Conservation (phyloP, 2,888 invertebrate species). For the Tanypteryx hageni region DNA sequence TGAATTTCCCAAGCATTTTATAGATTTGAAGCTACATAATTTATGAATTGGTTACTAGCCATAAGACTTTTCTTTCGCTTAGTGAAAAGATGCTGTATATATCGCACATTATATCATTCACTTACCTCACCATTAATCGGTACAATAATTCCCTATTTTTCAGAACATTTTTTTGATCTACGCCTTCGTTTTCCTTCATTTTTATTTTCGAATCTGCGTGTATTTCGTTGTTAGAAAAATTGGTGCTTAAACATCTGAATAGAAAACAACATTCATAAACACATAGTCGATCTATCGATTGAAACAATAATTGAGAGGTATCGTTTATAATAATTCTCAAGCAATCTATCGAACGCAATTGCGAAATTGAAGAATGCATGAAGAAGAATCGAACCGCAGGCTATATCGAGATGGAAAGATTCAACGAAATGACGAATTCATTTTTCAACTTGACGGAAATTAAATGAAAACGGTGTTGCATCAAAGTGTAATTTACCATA, state of each 20-base stretch:
- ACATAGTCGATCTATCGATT: background rate
- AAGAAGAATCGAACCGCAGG: too few relatives aligned
- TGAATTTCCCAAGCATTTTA: too few relatives aligned
- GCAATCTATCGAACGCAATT: background rate
- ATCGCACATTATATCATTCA: slow-evolving; percentile 57
- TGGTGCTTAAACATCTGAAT: background rate
- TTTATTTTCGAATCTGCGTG: background rate
- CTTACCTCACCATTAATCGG: slow-evolving; percentile 93
- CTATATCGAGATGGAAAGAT: too few relatives aligned
- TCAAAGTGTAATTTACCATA: too few relatives aligned
- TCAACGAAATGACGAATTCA: too few relatives aligned
- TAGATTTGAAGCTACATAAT: too few relatives aligned
- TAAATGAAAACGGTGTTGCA: too few relatives aligned
- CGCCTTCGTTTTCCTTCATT: slow-evolving; percentile 66
- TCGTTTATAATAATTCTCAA: background rate
- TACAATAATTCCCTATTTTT: slow-evolving; percentile 94
- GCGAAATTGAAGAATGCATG: background rate
- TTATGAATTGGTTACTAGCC: too few relatives aligned
- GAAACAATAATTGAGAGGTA: background rate
- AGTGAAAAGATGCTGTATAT: slow-evolving; percentile 31
- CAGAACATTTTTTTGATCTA: slow-evolving; percentile 82
- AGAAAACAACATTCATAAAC: background rate
- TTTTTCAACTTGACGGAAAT: too few relatives aligned
- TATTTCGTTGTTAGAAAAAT: background rate
- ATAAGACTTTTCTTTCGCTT: background rate